Evolutionary conservation across 2,888 invertebrate species (phyloP).

Genomic region (Gymnoscelis rufifasciata): DNA sequence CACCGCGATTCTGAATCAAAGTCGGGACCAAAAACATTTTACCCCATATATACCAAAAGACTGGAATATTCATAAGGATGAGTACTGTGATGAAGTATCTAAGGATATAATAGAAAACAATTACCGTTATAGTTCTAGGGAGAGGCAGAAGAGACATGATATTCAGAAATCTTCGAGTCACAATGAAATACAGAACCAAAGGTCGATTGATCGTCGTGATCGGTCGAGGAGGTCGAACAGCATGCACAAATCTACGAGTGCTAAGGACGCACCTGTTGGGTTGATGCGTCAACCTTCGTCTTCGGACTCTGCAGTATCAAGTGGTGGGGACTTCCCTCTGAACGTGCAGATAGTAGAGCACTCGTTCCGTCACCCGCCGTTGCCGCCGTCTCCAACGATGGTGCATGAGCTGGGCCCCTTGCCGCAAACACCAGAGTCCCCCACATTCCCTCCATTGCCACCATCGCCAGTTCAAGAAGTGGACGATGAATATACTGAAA

Average conservation of each 20-base stretch:
- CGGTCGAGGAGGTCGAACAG: conserved; percentile 79
- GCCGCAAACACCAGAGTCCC: conserved; percentile 73
- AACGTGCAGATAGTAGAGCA: conserved; percentile 84
- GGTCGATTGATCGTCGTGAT: conserved; percentile 71
- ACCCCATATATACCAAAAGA: conserved; percentile 76
- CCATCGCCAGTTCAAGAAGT: conserved; percentile 91
- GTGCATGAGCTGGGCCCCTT: conserved; percentile 69
- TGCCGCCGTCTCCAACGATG: conserved; percentile 63
- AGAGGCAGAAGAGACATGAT: conserved; percentile 76
- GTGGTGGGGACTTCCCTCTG: conserved; percentile 79
- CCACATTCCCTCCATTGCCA: conserved; percentile 86
- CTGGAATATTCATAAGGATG: conserved; percentile 79
- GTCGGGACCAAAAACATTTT: conserved; percentile 76
- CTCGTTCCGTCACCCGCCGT: conserved; percentile 64
- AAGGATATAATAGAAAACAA: conserved; percentile 74
- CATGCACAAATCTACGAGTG: conserved; percentile 86
- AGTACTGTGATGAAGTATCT: conserved; percentile 76
- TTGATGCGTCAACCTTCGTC: conserved; percentile 75
- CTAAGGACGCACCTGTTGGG: conserved; percentile 83
- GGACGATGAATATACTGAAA: conserved; percentile 86
- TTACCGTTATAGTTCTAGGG: conserved; percentile 75
- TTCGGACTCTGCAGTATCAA: conserved; percentile 74
- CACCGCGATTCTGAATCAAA: conserved; percentile 82
- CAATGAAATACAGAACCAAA: conserved; percentile 79
- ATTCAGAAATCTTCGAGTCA: conserved; percentile 82